Evolutionary conservation across 2,888 invertebrate species (phyloP).

Genomic region (Callyntrura guangdongensis): DNA sequence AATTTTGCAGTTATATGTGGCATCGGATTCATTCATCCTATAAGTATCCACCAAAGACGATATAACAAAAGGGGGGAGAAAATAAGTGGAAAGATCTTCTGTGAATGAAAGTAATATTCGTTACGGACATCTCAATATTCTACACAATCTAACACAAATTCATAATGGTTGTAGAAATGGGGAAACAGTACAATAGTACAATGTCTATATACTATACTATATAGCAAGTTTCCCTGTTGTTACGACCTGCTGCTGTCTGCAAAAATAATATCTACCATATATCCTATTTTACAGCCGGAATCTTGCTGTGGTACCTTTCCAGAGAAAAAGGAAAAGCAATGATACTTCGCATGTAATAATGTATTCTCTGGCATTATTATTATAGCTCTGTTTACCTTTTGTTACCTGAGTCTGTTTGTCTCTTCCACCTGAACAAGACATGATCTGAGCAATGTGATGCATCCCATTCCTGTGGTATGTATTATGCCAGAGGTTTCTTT

Average conservation of each 20-base stretch:
- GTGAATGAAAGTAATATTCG: not conserved
- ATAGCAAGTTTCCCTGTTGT: not conserved
- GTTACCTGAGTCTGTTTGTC: not conserved
- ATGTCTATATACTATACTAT: not conserved
- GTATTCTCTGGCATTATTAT: not conserved
- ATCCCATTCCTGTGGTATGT: not conserved
- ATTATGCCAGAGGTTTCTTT: not conserved
- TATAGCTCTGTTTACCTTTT: not conserved
- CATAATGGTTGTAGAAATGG: not conserved
- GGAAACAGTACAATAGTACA: not conserved
- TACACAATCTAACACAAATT: not conserved
- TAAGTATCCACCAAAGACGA: not conserved
- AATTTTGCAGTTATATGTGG: no score
- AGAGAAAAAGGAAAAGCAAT: not conserved
- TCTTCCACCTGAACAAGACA: constrained; percentile 10
- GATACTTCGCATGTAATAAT: not conserved
- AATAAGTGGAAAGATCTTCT: not conserved
- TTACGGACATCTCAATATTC: not conserved
- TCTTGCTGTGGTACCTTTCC: not conserved
- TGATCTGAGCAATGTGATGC: not conserved
- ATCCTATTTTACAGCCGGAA: not conserved
- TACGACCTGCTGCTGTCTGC: not conserved
- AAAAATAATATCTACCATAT: not conserved
- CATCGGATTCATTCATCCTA: not conserved
- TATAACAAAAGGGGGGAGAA: not conserved